These are phyloP conservation scores for Muraenolepis orangiensis DNA, from an alignment of 2,797 vertebrate species.

Conservation along the genomic window DNA sequence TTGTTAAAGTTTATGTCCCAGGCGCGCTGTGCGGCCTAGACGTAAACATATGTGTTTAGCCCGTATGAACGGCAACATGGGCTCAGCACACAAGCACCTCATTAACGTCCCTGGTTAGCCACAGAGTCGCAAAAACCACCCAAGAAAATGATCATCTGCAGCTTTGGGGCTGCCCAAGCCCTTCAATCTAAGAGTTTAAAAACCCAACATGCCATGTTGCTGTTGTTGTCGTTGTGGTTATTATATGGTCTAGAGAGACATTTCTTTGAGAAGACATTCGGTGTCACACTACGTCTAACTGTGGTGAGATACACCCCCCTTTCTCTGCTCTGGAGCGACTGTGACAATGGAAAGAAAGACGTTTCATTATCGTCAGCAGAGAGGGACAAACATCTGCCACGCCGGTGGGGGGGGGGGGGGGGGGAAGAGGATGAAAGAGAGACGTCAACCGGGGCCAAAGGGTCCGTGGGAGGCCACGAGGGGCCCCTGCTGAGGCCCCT, in stretches of 20 bases:
- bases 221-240: neutral
- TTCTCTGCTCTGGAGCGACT: conserved; percentile 14
- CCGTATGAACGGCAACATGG: conserved; percentile 22
- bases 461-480: neutral
- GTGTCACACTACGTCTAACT: neutral
- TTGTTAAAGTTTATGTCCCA: too few relatives aligned
- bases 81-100: conserved; percentile 23
- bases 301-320: conserved; percentile 5
- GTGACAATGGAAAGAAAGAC: conserved; percentile 41
- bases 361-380: conserved; percentile 41
- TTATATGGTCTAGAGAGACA: conserved; percentile 3
- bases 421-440: neutral
- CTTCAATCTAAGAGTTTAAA: conserved; percentile 14
- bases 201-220: neutral
- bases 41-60: neutral
- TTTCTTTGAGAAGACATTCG: conserved; percentile 14
- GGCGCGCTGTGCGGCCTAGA: too few relatives aligned
- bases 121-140: conserved; percentile 36
- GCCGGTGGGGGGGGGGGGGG: neutral
- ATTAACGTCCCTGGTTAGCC: conserved; percentile 25
- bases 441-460: neutral
- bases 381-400: neutral
- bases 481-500: neutral
- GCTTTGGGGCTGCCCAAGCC: neutral
- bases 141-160: conserved; percentile 4